A percentile compares a stretch with the other conserved stretches of the same genome.
Conservation (phyloP, 2,888 invertebrate species). For the Amphipoea lucens region DNA sequence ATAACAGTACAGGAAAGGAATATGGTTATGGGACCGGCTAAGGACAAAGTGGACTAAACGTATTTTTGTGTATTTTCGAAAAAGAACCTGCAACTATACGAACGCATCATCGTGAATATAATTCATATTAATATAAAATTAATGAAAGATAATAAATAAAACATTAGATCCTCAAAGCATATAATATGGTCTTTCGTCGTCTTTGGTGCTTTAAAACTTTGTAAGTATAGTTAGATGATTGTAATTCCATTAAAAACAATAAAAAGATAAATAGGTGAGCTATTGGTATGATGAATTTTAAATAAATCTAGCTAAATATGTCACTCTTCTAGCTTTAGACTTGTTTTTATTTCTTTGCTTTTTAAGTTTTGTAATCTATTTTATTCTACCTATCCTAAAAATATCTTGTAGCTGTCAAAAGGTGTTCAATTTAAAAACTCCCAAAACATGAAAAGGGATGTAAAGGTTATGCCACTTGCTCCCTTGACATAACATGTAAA, state of each 20-base stretch:
- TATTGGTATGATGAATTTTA: background rate
- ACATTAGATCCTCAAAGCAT: background rate
- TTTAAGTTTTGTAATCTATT: background rate
- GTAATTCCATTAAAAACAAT: background rate
- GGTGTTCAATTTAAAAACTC: background rate
- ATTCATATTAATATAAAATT: background rate
- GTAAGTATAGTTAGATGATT: background rate
- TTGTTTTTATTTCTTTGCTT: background rate
- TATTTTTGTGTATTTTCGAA: background rate
- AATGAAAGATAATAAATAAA: background rate
- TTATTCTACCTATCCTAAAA: background rate
- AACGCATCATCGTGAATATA: background rate
- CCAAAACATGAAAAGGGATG: background rate
- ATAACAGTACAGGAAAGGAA: constrained; percentile 56
- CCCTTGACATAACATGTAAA: constrained; percentile 54
- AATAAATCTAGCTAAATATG: background rate
- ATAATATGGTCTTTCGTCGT: background rate
- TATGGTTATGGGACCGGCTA: constrained; percentile 19
- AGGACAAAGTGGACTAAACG: background rate
- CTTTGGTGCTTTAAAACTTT: background rate
- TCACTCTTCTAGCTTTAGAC: background rate
- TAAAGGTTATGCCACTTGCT: constrained; percentile 31
- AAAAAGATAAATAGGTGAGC: background rate
- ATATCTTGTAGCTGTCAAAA: background rate
- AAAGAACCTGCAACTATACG: background rate